These are phyloP conservation scores for Acanthococcus lagerstroemiae DNA, from an alignment of 2,888 invertebrate genomes.

Conservation along the genomic window DNA sequence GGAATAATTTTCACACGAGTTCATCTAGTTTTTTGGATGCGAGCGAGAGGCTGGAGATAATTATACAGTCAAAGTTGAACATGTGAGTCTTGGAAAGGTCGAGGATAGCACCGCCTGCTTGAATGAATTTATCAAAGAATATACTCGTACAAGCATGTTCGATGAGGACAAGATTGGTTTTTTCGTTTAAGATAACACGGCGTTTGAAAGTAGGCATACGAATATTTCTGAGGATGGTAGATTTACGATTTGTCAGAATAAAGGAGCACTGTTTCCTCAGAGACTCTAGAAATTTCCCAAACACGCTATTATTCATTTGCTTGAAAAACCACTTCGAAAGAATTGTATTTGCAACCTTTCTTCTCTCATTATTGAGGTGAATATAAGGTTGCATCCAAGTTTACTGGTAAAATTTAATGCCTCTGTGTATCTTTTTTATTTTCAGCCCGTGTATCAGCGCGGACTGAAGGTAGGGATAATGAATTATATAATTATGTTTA, in stretches of 20 bases:
- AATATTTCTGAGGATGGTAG: no score
- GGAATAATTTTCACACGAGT: no score
- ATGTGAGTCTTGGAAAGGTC: no score
- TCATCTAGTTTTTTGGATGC: no score
- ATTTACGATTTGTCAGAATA: no score
- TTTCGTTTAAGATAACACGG: background rate
- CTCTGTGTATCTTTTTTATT: no score
- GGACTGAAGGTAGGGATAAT: conserved; percentile 38
- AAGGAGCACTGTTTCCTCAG: background rate
- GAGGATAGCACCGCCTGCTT: no score
- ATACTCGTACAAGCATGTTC: no score
- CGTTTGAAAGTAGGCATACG: background rate
- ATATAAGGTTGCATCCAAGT: conserved; percentile 4
- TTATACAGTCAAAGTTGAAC: no score
- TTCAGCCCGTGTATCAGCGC: conserved; percentile 36
- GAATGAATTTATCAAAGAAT: no score
- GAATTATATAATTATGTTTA: conserved; percentile 39
- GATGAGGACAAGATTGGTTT: background rate
- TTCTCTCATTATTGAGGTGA: background rate
- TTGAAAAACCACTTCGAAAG: conserved; percentile 42
- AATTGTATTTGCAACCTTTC: conserved; percentile 37
- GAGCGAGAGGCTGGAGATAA: no score
- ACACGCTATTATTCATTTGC: conserved; percentile 41
- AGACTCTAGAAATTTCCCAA: conserved; percentile 38
- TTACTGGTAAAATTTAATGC: conserved; percentile 8